Percentiles rank a stretch among this genome's conserved stretches.
phyloP scores from a whole-genome alignment of 1,140 invertebrate species.

The Drosophila eugracilis region DNA sequence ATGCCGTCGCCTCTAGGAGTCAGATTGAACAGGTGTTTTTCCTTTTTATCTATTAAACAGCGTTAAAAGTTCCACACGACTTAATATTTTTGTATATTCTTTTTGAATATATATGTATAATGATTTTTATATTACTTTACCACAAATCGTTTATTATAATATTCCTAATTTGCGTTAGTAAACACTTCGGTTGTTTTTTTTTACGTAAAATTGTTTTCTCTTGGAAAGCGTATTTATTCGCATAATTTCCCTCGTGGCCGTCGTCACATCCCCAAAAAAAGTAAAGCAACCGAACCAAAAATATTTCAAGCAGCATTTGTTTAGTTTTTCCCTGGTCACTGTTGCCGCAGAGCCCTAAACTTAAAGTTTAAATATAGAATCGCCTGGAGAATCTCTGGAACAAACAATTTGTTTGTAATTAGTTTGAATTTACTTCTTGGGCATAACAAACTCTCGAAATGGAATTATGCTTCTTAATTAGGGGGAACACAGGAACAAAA shows the following conservation, averaged over 20 bases:
- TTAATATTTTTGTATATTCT: neutral
- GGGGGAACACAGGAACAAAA: neutral
- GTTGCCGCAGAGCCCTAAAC: neutral
- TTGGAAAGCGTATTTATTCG: neutral
- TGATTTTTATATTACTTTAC: too few relatives aligned
- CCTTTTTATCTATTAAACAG: neutral
- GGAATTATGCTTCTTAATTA: neutral
- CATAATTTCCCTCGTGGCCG: slow-evolving; percentile 1
- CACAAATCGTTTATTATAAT: too few relatives aligned
- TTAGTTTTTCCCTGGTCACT: slow-evolving; percentile 1
- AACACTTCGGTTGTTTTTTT: neutral
- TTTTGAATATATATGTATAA: too few relatives aligned
- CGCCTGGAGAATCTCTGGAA: neutral
- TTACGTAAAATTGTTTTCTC: neutral
- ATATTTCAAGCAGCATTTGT: neutral
- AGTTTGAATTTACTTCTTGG: slow-evolving; percentile 2
- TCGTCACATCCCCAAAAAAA: neutral
- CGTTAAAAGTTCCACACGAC: neutral
- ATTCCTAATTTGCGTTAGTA: too few relatives aligned
- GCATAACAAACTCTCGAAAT: neutral
- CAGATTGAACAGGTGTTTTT: slow-evolving; percentile 50
- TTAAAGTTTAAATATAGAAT: slow-evolving; percentile 11
- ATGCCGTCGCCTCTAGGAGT: neutral
- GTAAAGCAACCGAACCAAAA: neutral
- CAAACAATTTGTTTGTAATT: slow-evolving; percentile 5